Evolutionary conservation across 2,113 vertebrate species (phyloP), one percentile per base, ranked within the genome.

Genomic region (Hemiprocne comata): DNA sequence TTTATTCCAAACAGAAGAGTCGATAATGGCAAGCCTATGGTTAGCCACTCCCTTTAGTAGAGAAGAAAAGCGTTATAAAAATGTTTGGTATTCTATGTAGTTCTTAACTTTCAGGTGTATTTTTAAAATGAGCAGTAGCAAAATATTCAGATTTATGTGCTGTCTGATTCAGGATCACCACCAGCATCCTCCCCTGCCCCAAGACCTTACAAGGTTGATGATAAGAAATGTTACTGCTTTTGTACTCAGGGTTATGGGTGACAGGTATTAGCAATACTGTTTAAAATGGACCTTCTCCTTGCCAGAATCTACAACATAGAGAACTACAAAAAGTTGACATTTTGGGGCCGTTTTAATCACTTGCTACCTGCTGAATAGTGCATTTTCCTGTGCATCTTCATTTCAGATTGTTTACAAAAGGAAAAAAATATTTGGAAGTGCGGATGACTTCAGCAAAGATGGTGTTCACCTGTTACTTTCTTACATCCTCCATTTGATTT

Each of bases 161-260:
- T 21, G 5, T 25, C 60, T 66, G 29, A 23, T 38, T 80, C 51
- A 62, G 28, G 6, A 67, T 84, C 10, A 17, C 29, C 15, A 36
- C 2, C 40, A 73, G 4, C 17, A 31, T 54, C 13, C 10, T 62
- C 6, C 36, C 15, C 6, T 0, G 1, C 5, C 19, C 10, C 28
- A 65, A 42, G 25, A 48, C 34, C 28, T 8, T 13, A 40, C 51
- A 53, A 77, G 11, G 4, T 71, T 81, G 61, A 55, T 38, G 2
- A 11, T 62, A 61, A 79, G 53, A 87, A 50, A 61, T 61, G 20
- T 4, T 65, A 36, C 33, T 90, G 6, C 1, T 87, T 76, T 78
- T 78, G 24, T 60, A 33, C 4, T 60, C 15, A 31, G 26, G 16
- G 4, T 77, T 89, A 44, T 51, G 24, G 5, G 3, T 65, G 13